These are phyloP conservation scores for Ameiurus melas DNA, from an alignment of 2,113 vertebrate species.

Conservation along the genomic window DNA sequence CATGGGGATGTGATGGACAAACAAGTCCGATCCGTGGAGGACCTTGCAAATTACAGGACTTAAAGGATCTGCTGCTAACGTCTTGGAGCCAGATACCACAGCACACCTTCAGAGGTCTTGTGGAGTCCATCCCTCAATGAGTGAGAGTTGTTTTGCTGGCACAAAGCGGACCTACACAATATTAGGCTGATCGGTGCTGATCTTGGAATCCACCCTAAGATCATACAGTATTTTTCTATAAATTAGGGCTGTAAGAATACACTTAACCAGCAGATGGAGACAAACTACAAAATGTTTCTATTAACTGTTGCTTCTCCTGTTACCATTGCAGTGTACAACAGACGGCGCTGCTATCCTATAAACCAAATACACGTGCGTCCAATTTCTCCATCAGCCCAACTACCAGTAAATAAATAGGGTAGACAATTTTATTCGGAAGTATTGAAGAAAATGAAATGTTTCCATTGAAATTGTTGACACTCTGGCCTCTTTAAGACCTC, in stretches of 20 bases:
- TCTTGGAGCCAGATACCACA: no score
- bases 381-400: not conserved
- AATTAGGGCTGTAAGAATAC: not conserved
- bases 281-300: not conserved
- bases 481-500: not conserved
- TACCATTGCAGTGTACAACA: not conserved
- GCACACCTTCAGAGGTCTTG: no score
- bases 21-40: no score
- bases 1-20: no score
- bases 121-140: no score
- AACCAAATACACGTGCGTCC: not conserved
- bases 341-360: conserved; percentile 11
- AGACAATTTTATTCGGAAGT: not conserved
- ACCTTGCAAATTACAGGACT: no score
- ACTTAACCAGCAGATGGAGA: conserved; percentile 36
- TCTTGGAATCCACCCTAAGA: not conserved
- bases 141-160: no score
- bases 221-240: not conserved
- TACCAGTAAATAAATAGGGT: not conserved
- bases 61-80: no score
- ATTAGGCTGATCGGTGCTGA: no score
- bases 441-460: not conserved
- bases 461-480: not conserved
- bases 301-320: no score
- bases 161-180: no score